Evolutionary conservation across 2,797 vertebrate species (phyloP), one percentile per base, ranked within the genome.

Genomic region (Harpagifer antarcticus): DNA sequence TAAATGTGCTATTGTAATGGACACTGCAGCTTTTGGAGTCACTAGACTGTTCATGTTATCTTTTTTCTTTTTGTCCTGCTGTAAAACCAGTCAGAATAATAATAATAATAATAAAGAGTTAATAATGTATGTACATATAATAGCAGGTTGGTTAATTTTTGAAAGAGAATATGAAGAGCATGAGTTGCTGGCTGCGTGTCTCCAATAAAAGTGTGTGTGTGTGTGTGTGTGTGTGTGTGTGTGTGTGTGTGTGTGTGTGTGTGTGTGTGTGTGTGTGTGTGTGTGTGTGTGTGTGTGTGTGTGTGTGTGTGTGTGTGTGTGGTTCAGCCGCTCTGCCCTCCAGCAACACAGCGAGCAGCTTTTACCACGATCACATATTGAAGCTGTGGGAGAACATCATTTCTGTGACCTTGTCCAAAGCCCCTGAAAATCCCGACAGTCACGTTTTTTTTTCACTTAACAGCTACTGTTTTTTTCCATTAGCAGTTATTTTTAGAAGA

Each of bases 391-490:
- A 83, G 56, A 81, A 65, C 61, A 73, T 31, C 0, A 82, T 84
- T 64, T 81, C 50, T 62, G 49, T 75, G 62, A 83, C 83, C 76
- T 84, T 82, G 79, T 75, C 74, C 57, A 48, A 74, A 77, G 70
- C 45, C 74, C 33, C 69, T 78, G 82, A 72, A 80, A 77, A 85
- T 49, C 68, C 52, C 57, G 72, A 74, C 71, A 66, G 78, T 78
- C 68, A 81, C 9, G 31, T 73, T 68, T 45, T 52, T 74, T 64
- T 70, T 53, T 67, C 77, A 57, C 20, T 67, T 53, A 33, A 73
- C 49, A 73, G 75, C 37, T 11, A 42, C 37, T 20, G 75, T 77
- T 69, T 71, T 61, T 68, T 73, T 64, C 40, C 19, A 61, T 65
- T 58, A 15, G 6, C 42, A 20, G 23, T 44, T 42, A 58, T 60